A percentile compares a stretch with the other conserved stretches of the same genome.
Evolutionary conservation across 2,797 vertebrate genomes (phyloP).

Genomic region (Miopithecus talapoin): DNA sequence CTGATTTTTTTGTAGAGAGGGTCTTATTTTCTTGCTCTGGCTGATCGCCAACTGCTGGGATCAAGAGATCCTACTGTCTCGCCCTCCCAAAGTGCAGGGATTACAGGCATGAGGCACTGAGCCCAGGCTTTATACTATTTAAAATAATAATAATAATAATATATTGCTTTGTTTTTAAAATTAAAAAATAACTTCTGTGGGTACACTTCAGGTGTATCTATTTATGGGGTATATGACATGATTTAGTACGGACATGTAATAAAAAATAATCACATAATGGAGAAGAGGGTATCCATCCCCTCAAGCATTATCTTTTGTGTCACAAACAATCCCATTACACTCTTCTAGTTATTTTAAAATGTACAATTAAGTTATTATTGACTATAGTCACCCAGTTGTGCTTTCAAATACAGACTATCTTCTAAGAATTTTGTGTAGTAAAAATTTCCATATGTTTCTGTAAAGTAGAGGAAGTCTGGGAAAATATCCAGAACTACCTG

Average conservation of each 20-base stretch:
- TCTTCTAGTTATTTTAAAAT: not conserved
- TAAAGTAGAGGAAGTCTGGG: slow-evolving; percentile 62
- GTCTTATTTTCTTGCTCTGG: not conserved
- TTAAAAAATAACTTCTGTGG: not conserved
- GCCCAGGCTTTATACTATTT: not conserved
- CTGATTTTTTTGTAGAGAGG: not conserved
- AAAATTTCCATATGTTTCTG: slow-evolving; percentile 63
- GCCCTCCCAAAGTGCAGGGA: not conserved
- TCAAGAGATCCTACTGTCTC: not conserved
- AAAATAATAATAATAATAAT: not conserved
- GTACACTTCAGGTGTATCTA: not conserved
- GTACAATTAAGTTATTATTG: not conserved
- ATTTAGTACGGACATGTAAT: not conserved
- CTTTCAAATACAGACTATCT: not conserved
- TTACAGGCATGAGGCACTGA: not conserved
- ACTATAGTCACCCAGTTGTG: not conserved
- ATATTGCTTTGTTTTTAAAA: not conserved
- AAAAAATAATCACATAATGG: not conserved
- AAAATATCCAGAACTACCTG: slow-evolving; percentile 40
- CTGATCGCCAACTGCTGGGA: not conserved
- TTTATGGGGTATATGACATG: not conserved
- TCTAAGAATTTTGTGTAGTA: slow-evolving; percentile 67
- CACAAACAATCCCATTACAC: not conserved
- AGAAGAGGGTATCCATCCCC: not conserved
- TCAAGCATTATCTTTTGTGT: not conserved